These are phyloP conservation scores for Hexactinellida sp. DNA, from an alignment of 37 sponge, comb jelly and placozoan species.

Conservation along the genomic window DNA sequence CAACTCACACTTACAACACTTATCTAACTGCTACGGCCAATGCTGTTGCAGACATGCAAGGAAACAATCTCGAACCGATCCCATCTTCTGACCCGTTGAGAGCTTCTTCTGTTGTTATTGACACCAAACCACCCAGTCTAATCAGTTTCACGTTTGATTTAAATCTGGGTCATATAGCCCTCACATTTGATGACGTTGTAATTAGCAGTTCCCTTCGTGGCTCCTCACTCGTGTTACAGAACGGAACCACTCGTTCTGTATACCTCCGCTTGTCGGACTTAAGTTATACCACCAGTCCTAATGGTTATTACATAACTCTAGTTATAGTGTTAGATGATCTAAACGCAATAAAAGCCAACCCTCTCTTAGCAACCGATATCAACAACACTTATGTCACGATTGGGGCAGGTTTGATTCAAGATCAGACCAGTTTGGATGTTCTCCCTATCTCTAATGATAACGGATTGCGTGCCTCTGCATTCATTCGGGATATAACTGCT, in stretches of 20 bases:
- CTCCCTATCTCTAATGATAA: not conserved
- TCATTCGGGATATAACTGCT: constrained; percentile 14
- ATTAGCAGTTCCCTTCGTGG: not conserved
- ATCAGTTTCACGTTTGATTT: constrained; percentile 13
- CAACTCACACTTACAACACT: constrained; percentile 30
- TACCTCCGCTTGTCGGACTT: not conserved
- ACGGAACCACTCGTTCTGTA: not conserved
- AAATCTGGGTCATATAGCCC: not conserved
- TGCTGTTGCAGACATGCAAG: constrained; percentile 46
- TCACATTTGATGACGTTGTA: constrained; percentile 22
- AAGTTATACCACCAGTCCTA: not conserved
- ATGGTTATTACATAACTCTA: not conserved
- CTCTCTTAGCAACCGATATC: not conserved
- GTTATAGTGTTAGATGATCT: not conserved
- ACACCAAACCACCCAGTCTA: constrained; percentile 10
- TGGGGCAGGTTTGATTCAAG: not conserved
- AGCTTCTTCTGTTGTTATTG: constrained; percentile 32
- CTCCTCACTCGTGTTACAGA: not conserved
- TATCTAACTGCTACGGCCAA: constrained; percentile 31
- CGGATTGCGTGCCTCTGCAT: not conserved
- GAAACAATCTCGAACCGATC: constrained; percentile 32
- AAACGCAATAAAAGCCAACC: constrained; percentile 2
- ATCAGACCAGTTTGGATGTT: not conserved
- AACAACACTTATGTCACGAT: constrained; percentile 18
- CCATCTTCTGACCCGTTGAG: constrained; percentile 23